Evolutionary conservation across 2,888 invertebrate species (phyloP), one percentile per base, ranked within the genome.

Genomic region (Linnaemya tessellans): DNA sequence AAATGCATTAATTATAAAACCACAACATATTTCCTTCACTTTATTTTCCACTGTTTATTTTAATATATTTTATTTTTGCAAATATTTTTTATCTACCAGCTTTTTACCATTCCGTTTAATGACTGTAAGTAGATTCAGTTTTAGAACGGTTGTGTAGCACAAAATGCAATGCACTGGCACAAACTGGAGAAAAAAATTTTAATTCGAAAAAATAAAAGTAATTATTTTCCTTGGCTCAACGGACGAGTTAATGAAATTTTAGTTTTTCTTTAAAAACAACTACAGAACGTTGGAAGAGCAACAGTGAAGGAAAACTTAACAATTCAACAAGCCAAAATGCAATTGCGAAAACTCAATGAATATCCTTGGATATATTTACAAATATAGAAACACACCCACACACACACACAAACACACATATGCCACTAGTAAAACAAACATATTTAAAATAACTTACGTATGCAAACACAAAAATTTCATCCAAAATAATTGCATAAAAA

Each of bases 1-100:
- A 82, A 85, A 85, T 82, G 79, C 79, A 85, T 85, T 85, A 85
- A 85, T 82, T 84, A 81, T 78, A 84, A 78, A 84, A 84, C 84
- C 84, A 68, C 84, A 81, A 70, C 68, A 64, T 79, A 81, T 78
- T 84, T 74, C 41, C 71, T 25, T 71, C 18, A 43, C 25, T 71
- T 77, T 49, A 35, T 43, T 60, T 56, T 65, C 15, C 54, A 15
- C 43, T 56, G 43, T 65, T 22, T 51, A 62, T 38, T 78, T 67
- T 56, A 20, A 25, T 18, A 25, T 25, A 18, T 46, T 11, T 20
- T 15, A 7, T 58, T 49, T 65, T 51, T 25, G 22, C 49, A 43
- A 65, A 35, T 25, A 43, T 46, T 78, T 78, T 56, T 54, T 64
- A 65, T 62, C 46, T 64, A 20, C 54, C n/a, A 74, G 62, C 49